Base-by-base conservation (phyloP, 2,888 invertebrate genomes). In the Sphaeridia pumilis region DNA sequence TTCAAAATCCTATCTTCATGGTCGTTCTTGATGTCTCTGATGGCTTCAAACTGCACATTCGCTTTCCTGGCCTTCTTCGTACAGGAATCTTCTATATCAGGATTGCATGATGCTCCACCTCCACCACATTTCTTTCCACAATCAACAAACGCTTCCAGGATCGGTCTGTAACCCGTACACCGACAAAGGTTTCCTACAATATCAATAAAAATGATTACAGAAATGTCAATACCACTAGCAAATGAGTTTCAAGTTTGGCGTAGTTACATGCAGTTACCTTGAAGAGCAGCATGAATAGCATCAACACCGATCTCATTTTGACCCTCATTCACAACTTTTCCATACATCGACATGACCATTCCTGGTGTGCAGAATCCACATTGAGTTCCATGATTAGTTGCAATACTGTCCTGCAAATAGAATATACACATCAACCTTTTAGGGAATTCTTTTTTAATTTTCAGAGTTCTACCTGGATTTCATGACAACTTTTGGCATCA, bases 261-360 rank as follows among this genome's bases (percentile, higher is more conserved):
- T n/a, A n/a, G n/a, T n/a, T n/a, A n/a, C n/a, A 20, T 26, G 20
- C n/a, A n/a, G n/a, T n/a, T 80, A 67, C 88, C 87, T 75, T 88
- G 87, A 60, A 88, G 80, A 0, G 87, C 80, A 4, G 78, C 75
- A 70, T 89, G 88, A 60, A 92, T 72, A 57, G 89, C 82, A 93
- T 1, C 93, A 93, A 69, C 93, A 94, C 70, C 94, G 93, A 0
- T 90, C 87, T 0, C 93, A 94, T 0, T 87, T 78, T 72, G 12
- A 4, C 7, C 21, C 43, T 14, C 26, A 10, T 35, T 50, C 22
- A 38, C 74, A 0, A 94, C 72, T 38, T 94, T 73, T 0, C 89
- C 76, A 67, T 93, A 94, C 89, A 94, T 90, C 1, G 93, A 92
- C 94, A 95, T 95, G 0, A 95, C 87, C 58, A 95, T 89, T 26